A percentile compares a stretch with the other conserved stretches of the same genome.
These are phyloP conservation scores for Leptopilina syphax DNA, from an alignment of 2,888 invertebrate species.

Conservation along the genomic window DNA sequence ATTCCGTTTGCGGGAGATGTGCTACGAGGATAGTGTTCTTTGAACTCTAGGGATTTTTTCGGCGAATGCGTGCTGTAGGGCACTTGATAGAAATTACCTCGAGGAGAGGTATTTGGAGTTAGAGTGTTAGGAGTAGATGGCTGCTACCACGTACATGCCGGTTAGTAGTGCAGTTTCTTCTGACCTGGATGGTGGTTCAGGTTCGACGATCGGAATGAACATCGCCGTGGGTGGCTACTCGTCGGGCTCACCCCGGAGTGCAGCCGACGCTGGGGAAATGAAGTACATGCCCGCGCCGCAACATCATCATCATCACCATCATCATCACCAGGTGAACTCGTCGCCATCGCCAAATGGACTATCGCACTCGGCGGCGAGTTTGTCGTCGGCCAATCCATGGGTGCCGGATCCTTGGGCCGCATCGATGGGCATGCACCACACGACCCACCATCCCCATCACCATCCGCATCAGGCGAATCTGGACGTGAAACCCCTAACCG, in stretches of 20 bases:
- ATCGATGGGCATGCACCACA: slow-evolving; percentile 82
- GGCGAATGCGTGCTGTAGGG: slow-evolving; percentile 55
- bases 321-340: slow-evolving; percentile 83
- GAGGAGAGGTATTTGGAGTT: slow-evolving; percentile 31
- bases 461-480: slow-evolving; percentile 78
- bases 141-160: slow-evolving; percentile 96
- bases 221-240: slow-evolving; percentile 86
- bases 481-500: slow-evolving; percentile 89
- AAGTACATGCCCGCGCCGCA: slow-evolving; percentile 92
- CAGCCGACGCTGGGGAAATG: slow-evolving; percentile 94
- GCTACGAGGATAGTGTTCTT: no score
- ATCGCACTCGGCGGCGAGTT: slow-evolving; percentile 78
- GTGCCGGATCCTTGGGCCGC: slow-evolving; percentile 90
- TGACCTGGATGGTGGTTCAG: slow-evolving; percentile 83
- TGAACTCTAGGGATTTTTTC: slow-evolving; percentile 23
- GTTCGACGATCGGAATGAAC: slow-evolving; percentile 84
- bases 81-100: slow-evolving; percentile 25
- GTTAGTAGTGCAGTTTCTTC: slow-evolving; percentile 87
- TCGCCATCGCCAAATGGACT: slow-evolving; percentile 84
- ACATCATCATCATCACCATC: slow-evolving; percentile 90
- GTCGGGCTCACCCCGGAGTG: slow-evolving; percentile 90
- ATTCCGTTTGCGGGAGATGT: neutral
- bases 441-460: slow-evolving; percentile 84
- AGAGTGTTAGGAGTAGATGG: slow-evolving; percentile 85
- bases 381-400: slow-evolving; percentile 87